Evolutionary conservation across 2,113 vertebrate genomes (phyloP).

Genomic region (Catagonus wagneri): DNA sequence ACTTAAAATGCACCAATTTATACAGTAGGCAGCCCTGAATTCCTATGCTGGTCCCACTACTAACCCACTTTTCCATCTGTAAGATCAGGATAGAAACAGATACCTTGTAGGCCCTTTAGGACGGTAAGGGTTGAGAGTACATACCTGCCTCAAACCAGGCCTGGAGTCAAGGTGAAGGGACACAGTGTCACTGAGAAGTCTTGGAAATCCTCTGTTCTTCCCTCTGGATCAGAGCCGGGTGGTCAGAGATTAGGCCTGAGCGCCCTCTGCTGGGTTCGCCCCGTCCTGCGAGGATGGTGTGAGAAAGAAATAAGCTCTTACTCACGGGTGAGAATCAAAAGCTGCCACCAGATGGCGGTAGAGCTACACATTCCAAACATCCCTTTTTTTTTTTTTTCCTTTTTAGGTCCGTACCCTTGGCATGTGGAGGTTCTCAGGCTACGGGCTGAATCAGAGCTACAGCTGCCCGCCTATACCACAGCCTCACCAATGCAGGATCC

Average conservation of each 20-base stretch:
- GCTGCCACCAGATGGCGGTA: background rate
- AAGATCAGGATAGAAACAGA: background rate
- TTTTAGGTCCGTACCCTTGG: too few species aligned
- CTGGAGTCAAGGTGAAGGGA: background rate
- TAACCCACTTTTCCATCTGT: background rate
- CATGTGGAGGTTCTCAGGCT: too few species aligned
- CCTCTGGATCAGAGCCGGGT: rapidly evolving
- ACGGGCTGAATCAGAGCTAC: too few species aligned
- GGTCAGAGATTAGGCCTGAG: background rate
- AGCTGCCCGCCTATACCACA: too few species aligned
- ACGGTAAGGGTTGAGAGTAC: background rate
- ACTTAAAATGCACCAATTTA: background rate
- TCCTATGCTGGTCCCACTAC: background rate
- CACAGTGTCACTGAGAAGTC: background rate
- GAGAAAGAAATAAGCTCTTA: background rate
- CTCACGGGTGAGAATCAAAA: background rate
- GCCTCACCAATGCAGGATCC: too few species aligned
- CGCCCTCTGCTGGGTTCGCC: background rate
- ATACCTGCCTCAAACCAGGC: background rate
- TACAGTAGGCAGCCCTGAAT: background rate
- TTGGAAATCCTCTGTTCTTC: background rate
- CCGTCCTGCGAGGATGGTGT: background rate
- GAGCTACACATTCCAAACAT: background rate
- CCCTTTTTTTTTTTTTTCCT: too few species aligned
- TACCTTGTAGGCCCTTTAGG: background rate